These are phyloP conservation scores for Orius insidiosus DNA, from an alignment of 1,140 invertebrate genomes.

Conservation along the genomic window DNA sequence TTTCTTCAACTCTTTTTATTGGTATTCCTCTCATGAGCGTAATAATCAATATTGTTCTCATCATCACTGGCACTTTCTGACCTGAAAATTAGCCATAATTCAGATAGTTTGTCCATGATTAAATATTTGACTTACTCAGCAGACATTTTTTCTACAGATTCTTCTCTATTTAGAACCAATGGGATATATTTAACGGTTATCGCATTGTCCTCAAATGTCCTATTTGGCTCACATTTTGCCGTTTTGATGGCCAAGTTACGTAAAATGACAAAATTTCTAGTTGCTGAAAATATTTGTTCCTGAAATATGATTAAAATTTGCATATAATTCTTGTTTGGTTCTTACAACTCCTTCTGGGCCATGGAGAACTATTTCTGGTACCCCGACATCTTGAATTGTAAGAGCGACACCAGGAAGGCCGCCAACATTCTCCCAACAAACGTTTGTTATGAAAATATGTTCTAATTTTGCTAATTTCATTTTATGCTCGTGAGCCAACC, in stretches of 20 bases:
- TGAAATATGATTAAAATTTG: slow-evolving; percentile 21
- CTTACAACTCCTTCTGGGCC: slow-evolving; percentile 54
- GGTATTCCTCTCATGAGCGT: slow-evolving; percentile 28
- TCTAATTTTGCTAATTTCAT: slow-evolving; percentile 61
- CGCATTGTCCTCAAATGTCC: slow-evolving; percentile 43
- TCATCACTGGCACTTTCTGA: slow-evolving; percentile 20
- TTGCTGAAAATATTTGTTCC: slow-evolving; percentile 48
- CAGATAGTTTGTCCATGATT: too few relatives aligned
- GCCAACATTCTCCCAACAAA: slow-evolving; percentile 65
- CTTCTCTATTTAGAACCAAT: slow-evolving; percentile 1
- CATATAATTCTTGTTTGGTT: not conserved
- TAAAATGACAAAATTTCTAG: slow-evolving; percentile 52
- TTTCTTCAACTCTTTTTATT: slow-evolving; percentile 16
- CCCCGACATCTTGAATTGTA: slow-evolving; percentile 69
- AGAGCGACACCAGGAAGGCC: slow-evolving; percentile 66
- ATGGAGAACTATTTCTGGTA: slow-evolving; percentile 62
- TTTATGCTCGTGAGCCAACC: slow-evolving; percentile 71
- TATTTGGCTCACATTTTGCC: slow-evolving; percentile 30
- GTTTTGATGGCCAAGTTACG: slow-evolving; percentile 44
- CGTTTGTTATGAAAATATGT: slow-evolving; percentile 73
- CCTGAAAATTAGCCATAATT: too few relatives aligned
- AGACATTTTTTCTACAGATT: not conserved
- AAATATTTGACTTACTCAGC: too few relatives aligned
- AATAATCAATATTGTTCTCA: slow-evolving; percentile 32
- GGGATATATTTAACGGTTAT: slow-evolving; percentile 52